phyloP scores from a whole-genome alignment of 2,888 invertebrate genomes.

The Elmis aenea region DNA sequence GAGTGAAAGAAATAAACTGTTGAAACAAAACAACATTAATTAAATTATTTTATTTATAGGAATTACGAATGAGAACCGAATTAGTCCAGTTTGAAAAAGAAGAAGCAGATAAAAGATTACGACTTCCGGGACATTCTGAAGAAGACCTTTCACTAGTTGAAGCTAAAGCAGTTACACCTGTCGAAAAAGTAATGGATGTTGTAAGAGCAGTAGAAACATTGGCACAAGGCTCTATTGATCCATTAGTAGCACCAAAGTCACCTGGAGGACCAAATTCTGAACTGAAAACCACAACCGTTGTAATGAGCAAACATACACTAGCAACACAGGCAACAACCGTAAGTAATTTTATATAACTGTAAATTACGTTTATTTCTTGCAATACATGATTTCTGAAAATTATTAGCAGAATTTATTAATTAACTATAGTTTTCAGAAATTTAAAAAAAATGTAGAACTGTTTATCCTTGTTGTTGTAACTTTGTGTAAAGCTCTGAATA shows the following conservation, averaged over 20 bases:
- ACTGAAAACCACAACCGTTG: constrained; percentile 83
- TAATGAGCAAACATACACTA: constrained; percentile 89
- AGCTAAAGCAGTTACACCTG: constrained; percentile 70
- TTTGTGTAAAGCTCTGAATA: no score
- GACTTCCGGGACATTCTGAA: constrained; percentile 41
- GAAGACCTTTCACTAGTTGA: constrained; percentile 48
- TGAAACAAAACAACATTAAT: no score
- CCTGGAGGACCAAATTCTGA: constrained; percentile 57
- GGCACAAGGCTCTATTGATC: constrained; percentile 55
- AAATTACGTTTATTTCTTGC: no score
- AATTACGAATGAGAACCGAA: constrained; percentile 67
- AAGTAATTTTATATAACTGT: constrained; percentile 37
- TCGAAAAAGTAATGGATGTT: constrained; percentile 82
- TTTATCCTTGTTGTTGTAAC: no score
- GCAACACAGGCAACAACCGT: constrained; percentile 64
- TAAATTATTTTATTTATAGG: constrained; percentile 48
- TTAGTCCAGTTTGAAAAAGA: constrained; percentile 72
- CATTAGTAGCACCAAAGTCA: constrained; percentile 65
- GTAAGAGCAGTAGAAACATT: constrained; percentile 84
- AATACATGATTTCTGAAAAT: no score
- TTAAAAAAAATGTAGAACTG: no score
- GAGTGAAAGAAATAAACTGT: no score
- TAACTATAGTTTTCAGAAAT: no score
- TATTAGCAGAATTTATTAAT: no score
- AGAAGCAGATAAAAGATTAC: constrained; percentile 49